phyloP scores from a whole-genome alignment of 1,140 invertebrate species.

The Pachyrhynchus sulphureomaculatus region DNA sequence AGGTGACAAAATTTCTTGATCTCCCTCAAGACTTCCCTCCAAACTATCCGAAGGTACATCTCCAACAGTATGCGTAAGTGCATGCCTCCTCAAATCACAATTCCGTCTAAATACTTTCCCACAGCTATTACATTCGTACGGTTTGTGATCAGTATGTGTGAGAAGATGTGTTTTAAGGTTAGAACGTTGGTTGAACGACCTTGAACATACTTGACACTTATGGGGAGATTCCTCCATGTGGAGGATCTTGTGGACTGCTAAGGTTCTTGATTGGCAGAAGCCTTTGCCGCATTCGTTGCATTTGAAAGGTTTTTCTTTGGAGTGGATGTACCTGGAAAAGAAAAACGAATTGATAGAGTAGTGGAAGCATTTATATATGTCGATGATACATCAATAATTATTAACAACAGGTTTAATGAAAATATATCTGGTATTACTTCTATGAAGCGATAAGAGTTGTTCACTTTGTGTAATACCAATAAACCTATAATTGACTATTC shows the following conservation, averaged over 20 bases:
- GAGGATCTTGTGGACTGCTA: conserved; percentile 91
- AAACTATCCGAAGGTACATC: conserved; percentile 71
- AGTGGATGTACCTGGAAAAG: conserved; percentile 88
- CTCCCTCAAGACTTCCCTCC: conserved; percentile 41
- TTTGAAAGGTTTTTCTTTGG: conserved; percentile 96
- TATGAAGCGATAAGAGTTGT: too few species aligned
- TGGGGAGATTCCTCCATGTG: conserved; percentile 91
- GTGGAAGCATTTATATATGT: neutral
- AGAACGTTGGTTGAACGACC: conserved; percentile 88
- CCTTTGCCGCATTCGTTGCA: conserved; percentile 94
- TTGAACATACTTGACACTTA: conserved; percentile 86
- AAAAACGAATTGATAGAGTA: neutral
- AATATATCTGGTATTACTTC: too few species aligned
- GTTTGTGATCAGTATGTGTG: conserved; percentile 93
- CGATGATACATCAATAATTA: too few species aligned
- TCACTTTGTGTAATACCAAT: too few species aligned
- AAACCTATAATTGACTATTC: too few species aligned
- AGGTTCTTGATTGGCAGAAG: conserved; percentile 91
- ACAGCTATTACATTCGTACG: conserved; percentile 89
- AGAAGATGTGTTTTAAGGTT: conserved; percentile 93
- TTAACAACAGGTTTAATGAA: too few species aligned
- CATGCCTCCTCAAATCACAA: conserved; percentile 81
- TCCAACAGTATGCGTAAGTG: conserved; percentile 80
- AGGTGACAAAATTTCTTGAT: conserved; percentile 20
- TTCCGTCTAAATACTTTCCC: conserved; percentile 85